Evolutionary conservation across 1,140 invertebrate species (phyloP).

Genomic region (Ips nitidus): DNA sequence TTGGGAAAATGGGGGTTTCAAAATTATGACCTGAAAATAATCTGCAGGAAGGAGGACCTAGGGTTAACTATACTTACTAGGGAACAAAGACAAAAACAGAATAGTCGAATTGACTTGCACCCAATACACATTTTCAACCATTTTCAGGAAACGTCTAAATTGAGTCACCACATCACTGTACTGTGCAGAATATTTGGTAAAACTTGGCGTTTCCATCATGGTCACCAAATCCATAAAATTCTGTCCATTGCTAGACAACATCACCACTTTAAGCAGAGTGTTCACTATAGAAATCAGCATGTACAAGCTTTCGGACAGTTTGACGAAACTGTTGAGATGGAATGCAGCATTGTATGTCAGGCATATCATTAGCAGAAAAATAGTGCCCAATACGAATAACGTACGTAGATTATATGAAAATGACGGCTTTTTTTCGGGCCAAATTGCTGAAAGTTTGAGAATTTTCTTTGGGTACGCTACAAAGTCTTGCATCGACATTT

Average conservation of each 20-base stretch:
- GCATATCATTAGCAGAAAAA: constrained; percentile 3
- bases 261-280: constrained; percentile 15
- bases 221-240: background rate
- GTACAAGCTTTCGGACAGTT: constrained; percentile 31
- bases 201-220: constrained; percentile 21
- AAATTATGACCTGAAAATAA: too few relatives aligned
- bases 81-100: constrained; percentile 2
- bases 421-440: constrained; percentile 7
- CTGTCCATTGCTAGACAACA: constrained; percentile 3
- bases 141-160: constrained; percentile 1
- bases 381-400: constrained; percentile 1
- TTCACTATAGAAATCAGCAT: constrained; percentile 30
- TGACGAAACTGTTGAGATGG: constrained; percentile 8
- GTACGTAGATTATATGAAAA: constrained; percentile 9
- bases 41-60: background rate
- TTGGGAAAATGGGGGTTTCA: too few relatives aligned
- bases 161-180: background rate
- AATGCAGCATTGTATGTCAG: constrained; percentile 6
- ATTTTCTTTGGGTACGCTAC: background rate
- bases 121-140: constrained; percentile 5
- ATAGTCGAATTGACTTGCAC: constrained; percentile 10
- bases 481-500: background rate
- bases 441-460: background rate
- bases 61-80: constrained; percentile 1
- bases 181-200: background rate